phyloP scores from a whole-genome alignment of 2,797 vertebrate genomes.

The Chromobotia macracanthus region DNA sequence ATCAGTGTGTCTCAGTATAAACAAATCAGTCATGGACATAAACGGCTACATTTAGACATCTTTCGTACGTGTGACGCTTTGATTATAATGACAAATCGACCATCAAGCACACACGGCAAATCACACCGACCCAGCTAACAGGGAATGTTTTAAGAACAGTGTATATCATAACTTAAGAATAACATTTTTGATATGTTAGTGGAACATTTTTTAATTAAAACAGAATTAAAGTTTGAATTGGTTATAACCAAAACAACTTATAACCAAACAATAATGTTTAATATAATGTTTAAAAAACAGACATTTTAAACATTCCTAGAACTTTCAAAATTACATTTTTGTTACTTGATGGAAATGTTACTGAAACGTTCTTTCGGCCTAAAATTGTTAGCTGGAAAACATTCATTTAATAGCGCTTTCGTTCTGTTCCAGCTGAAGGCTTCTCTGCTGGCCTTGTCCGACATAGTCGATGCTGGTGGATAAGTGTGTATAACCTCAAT shows the following conservation, averaged over 20 bases:
- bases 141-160: too few relatives aligned
- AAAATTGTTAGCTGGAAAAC: slow-evolving; percentile 6
- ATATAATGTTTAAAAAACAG: too few relatives aligned
- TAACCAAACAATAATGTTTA: too few relatives aligned
- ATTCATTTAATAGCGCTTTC: slow-evolving; percentile 47
- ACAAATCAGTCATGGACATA: slow-evolving; percentile 27
- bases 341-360: too few relatives aligned
- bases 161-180: too few relatives aligned
- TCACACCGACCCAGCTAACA: neutral
- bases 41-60: slow-evolving; percentile 17
- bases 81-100: slow-evolving; percentile 19
- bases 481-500: slow-evolving; percentile 82
- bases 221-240: too few relatives aligned
- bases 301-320: too few relatives aligned
- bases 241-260: too few relatives aligned
- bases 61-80: slow-evolving; percentile 31
- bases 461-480: slow-evolving; percentile 71
- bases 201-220: too few relatives aligned
- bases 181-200: too few relatives aligned
- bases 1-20: neutral
- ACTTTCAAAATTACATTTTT: too few relatives aligned
- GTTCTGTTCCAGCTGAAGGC: slow-evolving; percentile 77
- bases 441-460: slow-evolving; percentile 75
- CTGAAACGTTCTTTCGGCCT: too few relatives aligned
- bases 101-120: slow-evolving; percentile 2